Base-by-base conservation (phyloP, 1,140 invertebrate species). In the Aphaenogaster rudis region DNA sequence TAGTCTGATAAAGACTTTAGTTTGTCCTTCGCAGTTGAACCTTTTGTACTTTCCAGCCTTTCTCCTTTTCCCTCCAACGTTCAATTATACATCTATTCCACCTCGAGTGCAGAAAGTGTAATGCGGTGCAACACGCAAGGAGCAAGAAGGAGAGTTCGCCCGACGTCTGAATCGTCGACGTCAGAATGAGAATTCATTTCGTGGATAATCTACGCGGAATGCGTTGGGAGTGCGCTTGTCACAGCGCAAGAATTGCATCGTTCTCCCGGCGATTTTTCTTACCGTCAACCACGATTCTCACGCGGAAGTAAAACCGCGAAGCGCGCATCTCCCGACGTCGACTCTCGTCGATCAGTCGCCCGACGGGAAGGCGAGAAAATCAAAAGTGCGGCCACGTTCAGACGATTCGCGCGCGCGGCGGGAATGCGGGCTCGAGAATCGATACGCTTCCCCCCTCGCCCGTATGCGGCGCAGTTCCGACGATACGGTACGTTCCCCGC, bases 361-460 rank as follows among this genome's bases (percentile, higher is more conserved):
- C 9, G 36, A 42, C 3, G 17, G 5, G 7, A 3, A 3, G 13
- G 50, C 13, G 17, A 72, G 36, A 59, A 28, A 28, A 67, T 42
- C n/a, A 67, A 82, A 48, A 57, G 39, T 17, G 63, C 48, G 13
- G 4, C 78, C 48, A 6, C 28, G 36, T 72, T 59, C n/a, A 7
- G 45, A 39, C 8, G 42, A 84, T 84, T 74, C 28, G 54, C 69
- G 69, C 69, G 52, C 80, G 54, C 64, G 48, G 63, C 48, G 59
- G 45, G 33, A 80, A 80, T 50, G 52, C 21, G 67, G 64, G 45
- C 42, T 82, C 67, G 54, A 50, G 54, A 84, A 84, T 84, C 80
- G 80, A 84, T 84, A 84, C 33, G 9, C 13, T n/a, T n/a, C 39
- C 50, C 42, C 42, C 36, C 63, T 5, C 52, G 13, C n/a, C 21